Base-by-base conservation (phyloP, 2,888 invertebrate species). In the Athripsodes cinereus region DNA sequence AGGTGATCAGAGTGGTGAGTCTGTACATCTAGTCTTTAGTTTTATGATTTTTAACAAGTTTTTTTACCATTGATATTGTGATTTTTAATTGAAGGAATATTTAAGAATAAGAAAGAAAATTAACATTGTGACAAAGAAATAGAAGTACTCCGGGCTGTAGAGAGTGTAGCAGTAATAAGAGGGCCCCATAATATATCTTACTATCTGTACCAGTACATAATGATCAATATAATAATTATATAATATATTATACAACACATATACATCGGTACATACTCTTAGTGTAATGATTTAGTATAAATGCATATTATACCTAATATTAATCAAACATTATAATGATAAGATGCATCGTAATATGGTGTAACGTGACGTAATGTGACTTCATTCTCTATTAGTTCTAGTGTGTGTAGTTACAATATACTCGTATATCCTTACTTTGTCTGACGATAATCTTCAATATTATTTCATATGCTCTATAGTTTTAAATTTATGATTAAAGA, bases 11-110 rank as follows among this genome's bases (percentile, higher is more conserved):
- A 52, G 56, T 16, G 57, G 35, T 21, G 35, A 60, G 60, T 60
- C 60, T 60, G 48, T 53, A 46, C 18, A 46, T 57, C 57, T 57
- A 57, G 57, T 57, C 60, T 53, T 51, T 48, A n/a, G 13, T 52
- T 53, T 49, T 55, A 40, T 53, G 55, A 59, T 59, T 56, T 53
- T 56, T 47, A 55, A n/a, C n/a, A n/a, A 48, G 16, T 50, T 59
- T 59, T 59, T 56, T 48, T 56, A 53, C 59, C 53, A 48, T 53
- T 53, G 53, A 56, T 50, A 59, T 53, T 59, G 59, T 59, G 59
- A 56, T 56, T 52, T 48, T 55, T 50, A 40, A 22, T 44, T 16
- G 16, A 40, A 55, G 16, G 51, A 22, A 44, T 54, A 40, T 40
- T 40, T 40, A 48, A 48, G 48, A 21, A 48, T 40, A 16, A 3